Evolutionary conservation across 1,140 invertebrate species (phyloP), one percentile per base, ranked within the genome.

Genomic region (Eupristina koningsbergeri): DNA sequence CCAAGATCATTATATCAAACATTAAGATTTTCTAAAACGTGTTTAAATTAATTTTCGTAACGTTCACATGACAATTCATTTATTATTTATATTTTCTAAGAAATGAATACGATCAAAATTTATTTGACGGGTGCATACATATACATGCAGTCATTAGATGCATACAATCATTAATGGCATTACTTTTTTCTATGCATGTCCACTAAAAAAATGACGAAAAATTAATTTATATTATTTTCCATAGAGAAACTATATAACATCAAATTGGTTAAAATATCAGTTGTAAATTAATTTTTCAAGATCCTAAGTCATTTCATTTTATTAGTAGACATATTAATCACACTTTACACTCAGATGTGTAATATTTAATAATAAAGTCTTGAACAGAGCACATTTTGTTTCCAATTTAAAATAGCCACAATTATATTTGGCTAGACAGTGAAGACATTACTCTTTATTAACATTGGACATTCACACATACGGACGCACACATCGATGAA

Each of bases 381-480:
- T 61, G 76, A 61, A 78, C 34, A 78, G 26, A 63, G 34, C 39
- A 78, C 58, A 41, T 50, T 69, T 83, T 84, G 34, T 80, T 84
- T 79, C 67, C 22, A 69, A 29, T 64, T 77, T 81, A 36, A 71
- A 76, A 58, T 81, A 69, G 45, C 58, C 74, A 64, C 71, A 75
- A 69, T 81, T 58, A 69, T 36, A 71, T 63, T 81, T 71, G 67
- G 63, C 74, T 81, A 34, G 61, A 84, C 71, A 75, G 81, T 81
- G 45, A 85, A 81, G 63, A 81, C 80, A 81, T 76, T 85, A 78
- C 53, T 76, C 50, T 74, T 80, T 67, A 80, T 75, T 75, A 80
- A 84, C 50, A 84, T 69, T 80, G 64, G 78, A 80, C 73, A 80
- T 64, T 84, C 78, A 80, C 58, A 79, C 69, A 84, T 80, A 71